Conservation (phyloP, 2,797 vertebrate genomes). For the Chromis chromis region DNA sequence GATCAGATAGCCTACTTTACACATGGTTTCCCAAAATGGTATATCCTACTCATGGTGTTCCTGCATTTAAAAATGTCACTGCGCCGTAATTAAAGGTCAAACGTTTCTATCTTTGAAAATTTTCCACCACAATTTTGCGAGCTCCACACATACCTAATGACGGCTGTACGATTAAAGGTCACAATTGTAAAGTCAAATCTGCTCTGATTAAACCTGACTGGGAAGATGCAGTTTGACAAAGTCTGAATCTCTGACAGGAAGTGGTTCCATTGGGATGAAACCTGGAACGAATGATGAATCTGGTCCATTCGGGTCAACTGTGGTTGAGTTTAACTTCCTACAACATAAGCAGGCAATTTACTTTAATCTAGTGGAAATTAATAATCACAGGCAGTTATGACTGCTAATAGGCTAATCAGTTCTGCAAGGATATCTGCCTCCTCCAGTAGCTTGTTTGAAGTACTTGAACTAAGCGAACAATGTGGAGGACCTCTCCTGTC, state of each 20-base stretch:
- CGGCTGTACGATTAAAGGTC: constrained; percentile 50
- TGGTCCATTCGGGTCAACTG: neutral
- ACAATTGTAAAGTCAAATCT: constrained; percentile 55
- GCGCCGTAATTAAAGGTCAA: constrained; percentile 46
- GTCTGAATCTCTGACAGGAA: neutral
- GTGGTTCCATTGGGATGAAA: neutral
- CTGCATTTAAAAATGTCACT: constrained; percentile 43
- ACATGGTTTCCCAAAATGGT: neutral
- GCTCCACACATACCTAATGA: constrained; percentile 8
- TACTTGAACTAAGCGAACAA: constrained; percentile 30
- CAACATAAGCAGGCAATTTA: neutral
- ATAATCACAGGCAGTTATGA: neutral
- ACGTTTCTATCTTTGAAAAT: constrained; percentile 18
- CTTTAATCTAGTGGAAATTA: constrained; percentile 16
- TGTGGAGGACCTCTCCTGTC: constrained; percentile 23
- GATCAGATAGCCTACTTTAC: constrained; percentile 2
- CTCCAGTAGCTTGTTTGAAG: constrained; percentile 12
- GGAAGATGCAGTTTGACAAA: neutral
- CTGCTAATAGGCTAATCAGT: constrained; percentile 15
- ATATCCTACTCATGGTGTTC: neutral
- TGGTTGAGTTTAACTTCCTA: neutral
- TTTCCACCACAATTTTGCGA: constrained; percentile 7
- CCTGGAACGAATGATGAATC: neutral
- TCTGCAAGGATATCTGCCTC: neutral
- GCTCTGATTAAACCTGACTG: constrained; percentile 1